A percentile compares a stretch with the other conserved stretches of the same genome.
phyloP scores from a whole-genome alignment of 2,113 vertebrate genomes.

The Rhabdornis inornatus region DNA sequence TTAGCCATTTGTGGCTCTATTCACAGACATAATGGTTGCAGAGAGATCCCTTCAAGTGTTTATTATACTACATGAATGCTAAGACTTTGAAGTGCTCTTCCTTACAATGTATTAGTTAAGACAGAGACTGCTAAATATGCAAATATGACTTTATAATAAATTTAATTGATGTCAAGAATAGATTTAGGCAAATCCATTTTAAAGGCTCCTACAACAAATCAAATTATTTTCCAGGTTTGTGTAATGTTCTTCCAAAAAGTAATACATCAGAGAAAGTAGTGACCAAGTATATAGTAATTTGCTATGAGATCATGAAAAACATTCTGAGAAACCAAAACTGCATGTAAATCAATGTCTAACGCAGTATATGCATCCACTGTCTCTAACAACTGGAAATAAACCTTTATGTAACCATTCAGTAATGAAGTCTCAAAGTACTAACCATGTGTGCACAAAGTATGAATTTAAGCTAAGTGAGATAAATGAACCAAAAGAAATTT shows the following conservation, averaged over 20 bases:
- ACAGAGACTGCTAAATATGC: background rate
- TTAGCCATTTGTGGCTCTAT: background rate
- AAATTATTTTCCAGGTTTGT: background rate
- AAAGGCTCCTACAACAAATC: background rate
- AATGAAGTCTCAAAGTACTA: background rate
- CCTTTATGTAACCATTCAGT: background rate
- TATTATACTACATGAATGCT: background rate
- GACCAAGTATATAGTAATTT: background rate
- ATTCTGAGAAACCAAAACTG: background rate
- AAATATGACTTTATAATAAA: background rate
- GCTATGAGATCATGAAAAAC: background rate
- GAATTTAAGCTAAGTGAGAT: background rate
- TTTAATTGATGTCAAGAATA: background rate
- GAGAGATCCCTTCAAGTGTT: background rate
- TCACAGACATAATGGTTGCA: background rate
- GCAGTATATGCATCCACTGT: background rate
- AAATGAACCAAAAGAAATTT: background rate
- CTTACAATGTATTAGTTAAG: background rate
- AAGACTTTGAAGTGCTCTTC: background rate
- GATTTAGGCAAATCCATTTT: background rate
- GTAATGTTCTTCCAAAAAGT: background rate
- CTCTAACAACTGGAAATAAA: background rate
- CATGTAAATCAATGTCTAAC: background rate
- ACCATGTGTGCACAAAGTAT: background rate
- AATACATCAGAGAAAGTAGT: background rate